A percentile compares a stretch with the other conserved stretches of the same genome.
Evolutionary conservation across 2,113 vertebrate genomes (phyloP).

Genomic region (Octodon degus): DNA sequence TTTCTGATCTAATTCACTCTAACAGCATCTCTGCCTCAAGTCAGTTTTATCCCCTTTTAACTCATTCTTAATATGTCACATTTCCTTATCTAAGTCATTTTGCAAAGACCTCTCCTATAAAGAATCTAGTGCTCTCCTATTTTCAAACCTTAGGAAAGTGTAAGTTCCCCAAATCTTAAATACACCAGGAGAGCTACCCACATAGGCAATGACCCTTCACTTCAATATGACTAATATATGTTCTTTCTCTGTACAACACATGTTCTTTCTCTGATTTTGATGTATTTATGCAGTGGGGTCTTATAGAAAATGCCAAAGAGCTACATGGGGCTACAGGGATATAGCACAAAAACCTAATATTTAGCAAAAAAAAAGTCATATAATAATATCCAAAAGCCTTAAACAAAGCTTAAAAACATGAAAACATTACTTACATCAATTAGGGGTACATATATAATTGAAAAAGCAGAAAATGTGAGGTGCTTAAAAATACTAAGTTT

Average conservation of each 20-base stretch:
- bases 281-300: neutral
- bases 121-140: neutral
- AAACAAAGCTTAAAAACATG: neutral
- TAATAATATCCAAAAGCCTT: neutral
- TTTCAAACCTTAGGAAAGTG: neutral
- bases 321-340: neutral
- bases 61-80: neutral
- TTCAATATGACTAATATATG: neutral
- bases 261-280: neutral
- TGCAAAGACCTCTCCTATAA: neutral
- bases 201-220: neutral
- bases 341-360: neutral
- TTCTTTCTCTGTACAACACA: neutral
- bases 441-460: neutral
- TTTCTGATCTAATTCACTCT: neutral
- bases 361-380: neutral
- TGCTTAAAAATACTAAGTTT: neutral
- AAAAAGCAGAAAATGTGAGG: neutral
- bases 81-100: neutral
- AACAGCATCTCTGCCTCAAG: neutral
- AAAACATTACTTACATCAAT: neutral
- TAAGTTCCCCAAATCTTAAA: neutral
- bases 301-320: neutral
- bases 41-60: neutral
- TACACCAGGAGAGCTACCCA: neutral